phyloP scores from a whole-genome alignment of 2,797 vertebrate species.

The Enteromius afrohamiltoni region DNA sequence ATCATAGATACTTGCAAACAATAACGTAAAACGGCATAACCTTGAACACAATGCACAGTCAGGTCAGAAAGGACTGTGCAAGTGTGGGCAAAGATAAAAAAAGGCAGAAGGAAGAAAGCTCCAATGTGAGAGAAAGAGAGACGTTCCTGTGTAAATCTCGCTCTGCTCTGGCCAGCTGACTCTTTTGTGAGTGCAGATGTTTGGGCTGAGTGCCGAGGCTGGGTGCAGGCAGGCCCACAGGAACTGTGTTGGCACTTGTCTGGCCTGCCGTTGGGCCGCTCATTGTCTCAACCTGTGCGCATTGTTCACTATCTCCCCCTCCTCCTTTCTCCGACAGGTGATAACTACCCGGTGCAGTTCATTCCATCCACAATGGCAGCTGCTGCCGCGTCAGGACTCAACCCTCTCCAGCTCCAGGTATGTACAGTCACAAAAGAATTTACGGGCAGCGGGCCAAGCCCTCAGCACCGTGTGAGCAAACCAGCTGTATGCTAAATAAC shows the following conservation, averaged over 20 bases:
- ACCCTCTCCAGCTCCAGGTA: slow-evolving; percentile 99
- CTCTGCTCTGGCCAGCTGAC: slow-evolving; percentile 83
- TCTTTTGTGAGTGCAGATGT: slow-evolving; percentile 98
- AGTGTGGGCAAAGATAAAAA: slow-evolving; percentile 32
- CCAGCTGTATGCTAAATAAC: slow-evolving; percentile 98
- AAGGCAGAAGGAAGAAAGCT: slow-evolving; percentile 7
- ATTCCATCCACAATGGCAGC: slow-evolving; percentile 99
- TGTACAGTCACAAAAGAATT: slow-evolving; percentile 90
- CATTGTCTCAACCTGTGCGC: slow-evolving; percentile 98
- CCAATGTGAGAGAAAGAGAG: slow-evolving; percentile 33
- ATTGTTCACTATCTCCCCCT: slow-evolving; percentile 84
- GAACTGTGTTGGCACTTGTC: slow-evolving; percentile 92
- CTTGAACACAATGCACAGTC: slow-evolving; percentile 4
- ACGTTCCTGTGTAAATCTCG: slow-evolving; percentile 79
- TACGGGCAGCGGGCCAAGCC: slow-evolving; percentile 85
- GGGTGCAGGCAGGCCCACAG: slow-evolving; percentile 77
- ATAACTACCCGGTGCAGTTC: slow-evolving; percentile 99
- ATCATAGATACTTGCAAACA: slow-evolving; percentile 39
- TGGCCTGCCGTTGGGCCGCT: slow-evolving; percentile 81
- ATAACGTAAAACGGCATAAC: slow-evolving; percentile 33
- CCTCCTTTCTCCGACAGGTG: slow-evolving; percentile 85
- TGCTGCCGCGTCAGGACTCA: slow-evolving; percentile 97
- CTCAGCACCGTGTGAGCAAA: slow-evolving; percentile 85
- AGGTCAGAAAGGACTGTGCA: slow-evolving; percentile 29
- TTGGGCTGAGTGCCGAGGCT: slow-evolving; percentile 84